Evolutionary conservation across 2,888 invertebrate genomes (phyloP).

Genomic region (Acleris literana): DNA sequence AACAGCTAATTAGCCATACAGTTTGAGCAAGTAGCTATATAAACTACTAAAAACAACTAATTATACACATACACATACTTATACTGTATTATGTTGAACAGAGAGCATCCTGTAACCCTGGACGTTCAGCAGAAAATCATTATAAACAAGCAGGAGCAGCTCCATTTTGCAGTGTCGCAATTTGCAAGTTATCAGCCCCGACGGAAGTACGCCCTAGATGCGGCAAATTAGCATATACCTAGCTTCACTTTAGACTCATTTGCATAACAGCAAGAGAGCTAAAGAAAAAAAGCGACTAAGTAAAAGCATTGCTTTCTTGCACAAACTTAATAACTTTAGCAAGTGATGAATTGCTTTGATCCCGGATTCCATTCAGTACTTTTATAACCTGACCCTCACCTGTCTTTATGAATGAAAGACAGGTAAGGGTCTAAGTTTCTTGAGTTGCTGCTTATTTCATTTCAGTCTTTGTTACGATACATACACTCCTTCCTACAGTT

Average conservation of each 20-base stretch:
- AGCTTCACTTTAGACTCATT: constrained; percentile 21
- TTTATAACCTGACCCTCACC: background rate
- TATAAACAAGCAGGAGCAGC: background rate
- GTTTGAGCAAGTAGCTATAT: constrained; percentile 6
- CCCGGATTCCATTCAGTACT: background rate
- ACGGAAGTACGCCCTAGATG: constrained; percentile 73
- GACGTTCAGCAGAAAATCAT: background rate
- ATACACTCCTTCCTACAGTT: no score
- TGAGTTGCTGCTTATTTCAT: background rate
- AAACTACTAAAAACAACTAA: background rate
- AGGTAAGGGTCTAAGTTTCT: no score
- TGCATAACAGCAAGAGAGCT: constrained; percentile 16
- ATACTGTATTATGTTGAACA: no score
- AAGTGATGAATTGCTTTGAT: background rate
- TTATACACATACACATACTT: background rate
- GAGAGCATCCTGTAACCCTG: background rate
- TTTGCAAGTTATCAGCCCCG: constrained; percentile 70
- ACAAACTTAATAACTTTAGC: background rate
- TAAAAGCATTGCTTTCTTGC: background rate
- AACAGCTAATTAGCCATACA: constrained; percentile 21
- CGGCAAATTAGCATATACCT: constrained; percentile 56
- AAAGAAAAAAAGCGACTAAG: constrained; percentile 3
- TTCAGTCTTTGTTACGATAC: background rate
- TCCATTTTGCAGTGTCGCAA: constrained; percentile 48
- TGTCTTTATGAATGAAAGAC: no score